Evolutionary conservation across 2,797 vertebrate genomes (phyloP).

Genomic region (Rhincodon typus): DNA sequence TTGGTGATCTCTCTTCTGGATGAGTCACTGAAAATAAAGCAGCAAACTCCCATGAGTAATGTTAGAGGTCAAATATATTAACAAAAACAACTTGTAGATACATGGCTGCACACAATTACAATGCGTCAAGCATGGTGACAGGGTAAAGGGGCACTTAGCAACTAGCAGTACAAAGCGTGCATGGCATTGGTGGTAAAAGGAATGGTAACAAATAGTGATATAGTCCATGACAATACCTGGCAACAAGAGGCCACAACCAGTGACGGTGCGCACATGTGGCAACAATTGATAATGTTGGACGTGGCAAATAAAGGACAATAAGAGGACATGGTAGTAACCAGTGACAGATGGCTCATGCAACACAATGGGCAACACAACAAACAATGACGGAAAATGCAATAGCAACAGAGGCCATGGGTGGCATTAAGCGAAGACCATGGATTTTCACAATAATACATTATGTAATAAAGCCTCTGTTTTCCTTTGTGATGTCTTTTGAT

Average conservation of each 20-base stretch:
- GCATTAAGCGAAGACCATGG: background rate
- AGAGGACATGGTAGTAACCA: background rate
- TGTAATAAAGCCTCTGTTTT: background rate
- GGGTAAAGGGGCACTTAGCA: background rate
- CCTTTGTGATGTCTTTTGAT: too few species aligned
- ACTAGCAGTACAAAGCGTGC: background rate
- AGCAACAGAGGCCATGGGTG: background rate
- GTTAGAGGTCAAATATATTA: background rate
- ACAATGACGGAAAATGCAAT: background rate
- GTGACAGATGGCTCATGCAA: background rate
- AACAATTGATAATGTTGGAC: background rate
- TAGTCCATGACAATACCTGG: background rate
- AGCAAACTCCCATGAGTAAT: background rate
- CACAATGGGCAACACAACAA: background rate
- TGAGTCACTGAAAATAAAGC: background rate
- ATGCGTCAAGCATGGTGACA: background rate
- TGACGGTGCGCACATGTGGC: background rate
- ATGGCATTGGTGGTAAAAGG: background rate
- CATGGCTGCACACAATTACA: background rate
- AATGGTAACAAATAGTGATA: background rate
- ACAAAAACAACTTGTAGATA: background rate
- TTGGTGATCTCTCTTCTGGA: background rate
- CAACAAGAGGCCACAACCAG: background rate
- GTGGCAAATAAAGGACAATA: background rate
- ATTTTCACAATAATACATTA: background rate